Percentiles rank a stretch among this genome's conserved stretches.
phyloP scores from a whole-genome alignment of 2,888 invertebrate genomes.

The Lithosia quadra region DNA sequence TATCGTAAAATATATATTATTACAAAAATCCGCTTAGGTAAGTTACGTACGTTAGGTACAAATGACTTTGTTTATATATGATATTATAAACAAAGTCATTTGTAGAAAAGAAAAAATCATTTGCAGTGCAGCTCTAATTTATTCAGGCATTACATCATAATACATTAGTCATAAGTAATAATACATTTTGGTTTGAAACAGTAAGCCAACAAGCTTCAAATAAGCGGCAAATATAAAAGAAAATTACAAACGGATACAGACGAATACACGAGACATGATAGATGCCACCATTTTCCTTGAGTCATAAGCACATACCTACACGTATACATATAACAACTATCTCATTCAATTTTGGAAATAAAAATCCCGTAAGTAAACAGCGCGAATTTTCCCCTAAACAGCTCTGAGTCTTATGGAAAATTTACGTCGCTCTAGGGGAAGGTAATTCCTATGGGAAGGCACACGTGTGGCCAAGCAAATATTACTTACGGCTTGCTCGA shows the following conservation, averaged over 20 bases:
- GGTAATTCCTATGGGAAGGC: conserved; percentile 41
- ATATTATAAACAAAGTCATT: not conserved
- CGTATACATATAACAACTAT: conserved; percentile 6
- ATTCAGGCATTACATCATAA: not conserved
- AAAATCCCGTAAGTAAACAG: conserved; percentile 40
- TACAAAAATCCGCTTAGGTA: no score
- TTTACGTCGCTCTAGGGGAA: conserved; percentile 24
- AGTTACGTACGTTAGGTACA: no score
- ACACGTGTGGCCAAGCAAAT: conserved; percentile 37
- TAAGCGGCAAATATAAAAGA: not conserved
- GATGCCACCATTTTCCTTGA: conserved; percentile 14
- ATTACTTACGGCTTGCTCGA: conserved; percentile 16
- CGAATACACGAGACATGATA: conserved; percentile 8
- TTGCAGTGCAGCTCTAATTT: no score
- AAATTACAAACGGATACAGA: conserved; percentile 15
- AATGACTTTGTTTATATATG: no score
- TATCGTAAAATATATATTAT: no score
- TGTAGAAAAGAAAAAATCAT: no score
- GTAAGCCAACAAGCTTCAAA: not conserved
- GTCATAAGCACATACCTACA: not conserved
- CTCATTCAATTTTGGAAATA: not conserved
- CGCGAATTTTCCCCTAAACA: conserved; percentile 30
- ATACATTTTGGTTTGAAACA: not conserved
- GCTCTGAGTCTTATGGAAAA: conserved; percentile 29
- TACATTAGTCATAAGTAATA: not conserved